Percentiles rank a stretch among this genome's conserved stretches.
phyloP scores from a whole-genome alignment of 2,797 vertebrate genomes.

The Trachops cirrhosus region DNA sequence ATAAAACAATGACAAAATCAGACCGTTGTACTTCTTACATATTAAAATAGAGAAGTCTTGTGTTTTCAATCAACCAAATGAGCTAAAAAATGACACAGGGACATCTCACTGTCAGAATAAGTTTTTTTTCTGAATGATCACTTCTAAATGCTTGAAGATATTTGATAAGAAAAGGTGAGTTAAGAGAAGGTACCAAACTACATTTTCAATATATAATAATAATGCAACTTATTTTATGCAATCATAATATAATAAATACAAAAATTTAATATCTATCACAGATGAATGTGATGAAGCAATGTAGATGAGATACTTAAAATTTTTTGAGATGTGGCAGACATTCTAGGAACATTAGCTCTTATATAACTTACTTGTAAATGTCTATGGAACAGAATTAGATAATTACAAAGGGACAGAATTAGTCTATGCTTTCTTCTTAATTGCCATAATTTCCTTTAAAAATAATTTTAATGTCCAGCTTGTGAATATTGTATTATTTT shows the following conservation, averaged over 20 bases:
- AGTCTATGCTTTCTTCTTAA: background rate
- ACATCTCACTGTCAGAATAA: background rate
- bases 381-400: background rate
- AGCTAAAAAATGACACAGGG: background rate
- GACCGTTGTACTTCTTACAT: background rate
- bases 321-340: background rate
- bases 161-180: background rate
- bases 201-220: background rate
- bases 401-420: background rate
- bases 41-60: background rate
- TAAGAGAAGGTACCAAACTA: background rate
- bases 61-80: background rate
- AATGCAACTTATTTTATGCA: background rate
- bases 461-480: background rate
- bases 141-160: background rate
- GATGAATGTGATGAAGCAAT: background rate
- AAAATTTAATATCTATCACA: background rate
- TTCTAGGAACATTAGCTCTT: background rate
- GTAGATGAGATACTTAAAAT: background rate
- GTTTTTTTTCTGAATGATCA: background rate
- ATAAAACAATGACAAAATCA: background rate
- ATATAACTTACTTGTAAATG: background rate
- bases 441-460: background rate
- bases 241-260: background rate
- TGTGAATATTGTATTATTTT: background rate